Base-by-base conservation (phyloP, 2,888 invertebrate species). In the Myathropa florea region DNA sequence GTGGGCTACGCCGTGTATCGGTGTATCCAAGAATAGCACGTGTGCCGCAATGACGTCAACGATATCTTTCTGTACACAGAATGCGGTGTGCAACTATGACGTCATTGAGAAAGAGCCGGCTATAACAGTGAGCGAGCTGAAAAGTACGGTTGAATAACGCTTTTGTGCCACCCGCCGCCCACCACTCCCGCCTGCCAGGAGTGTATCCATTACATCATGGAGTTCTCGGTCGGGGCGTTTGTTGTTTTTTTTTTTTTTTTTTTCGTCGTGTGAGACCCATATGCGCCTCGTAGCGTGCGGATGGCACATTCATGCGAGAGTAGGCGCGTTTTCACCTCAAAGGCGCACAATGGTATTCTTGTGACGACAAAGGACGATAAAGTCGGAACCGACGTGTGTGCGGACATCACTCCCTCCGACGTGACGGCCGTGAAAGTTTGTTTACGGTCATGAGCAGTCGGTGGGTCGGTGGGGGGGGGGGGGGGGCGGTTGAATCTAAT, bases 11-110 rank as follows among this genome's bases (percentile, higher is more conserved):
- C n/a, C 3, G 12, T 9, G 18, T 23, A 21, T 80, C 67, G 57
- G 28, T 65, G 63, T 55, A 71, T 73, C 83, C 78, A 79, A 86
- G 78, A 86, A 84, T 78, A 88, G 53, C 89, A 89, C 89, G 90
- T 89, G 90, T 89, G 90, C 84, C 77, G 89, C 83, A 83, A 88
- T 90, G 90, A 90, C 90, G 90, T 91, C 89, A 89, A 86, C 24
- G 57, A 14, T 72, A 46, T 59, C 28, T n/a, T 24, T 46, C 55
- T 77, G 55, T 72, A 61, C 23, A 28, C 46, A 9, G 10, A 24
- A 55, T 76, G 78, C 68, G 70, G 60, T 67, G 60, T 67, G 53
- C 75, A 78, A 30, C 59, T 18, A 59, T 89, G 88, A 89, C 88
- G 89, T 89, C 89, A 88, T 86, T 79, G 33, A 88, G 83, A 88